These are phyloP conservation scores for Enoplosus armatus DNA, from an alignment of 2,797 vertebrate species.

Conservation along the genomic window DNA sequence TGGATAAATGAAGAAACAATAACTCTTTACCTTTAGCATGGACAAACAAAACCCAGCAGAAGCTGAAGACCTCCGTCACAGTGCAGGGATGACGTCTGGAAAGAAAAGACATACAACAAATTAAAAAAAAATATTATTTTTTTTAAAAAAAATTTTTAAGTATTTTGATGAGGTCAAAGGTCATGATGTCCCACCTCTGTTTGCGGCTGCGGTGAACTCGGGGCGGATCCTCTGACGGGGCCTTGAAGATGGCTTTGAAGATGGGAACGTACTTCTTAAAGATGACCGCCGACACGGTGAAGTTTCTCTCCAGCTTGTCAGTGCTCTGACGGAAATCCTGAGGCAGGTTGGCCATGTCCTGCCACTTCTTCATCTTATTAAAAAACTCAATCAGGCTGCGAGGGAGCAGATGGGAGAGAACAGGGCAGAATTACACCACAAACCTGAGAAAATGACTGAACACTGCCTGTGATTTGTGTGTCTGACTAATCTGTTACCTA, in stretches of 20 bases:
- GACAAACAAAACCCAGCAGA: slow-evolving; percentile 96
- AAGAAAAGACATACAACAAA: slow-evolving; percentile 6
- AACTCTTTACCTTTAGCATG: slow-evolving; percentile 92
- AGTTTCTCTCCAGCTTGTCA: slow-evolving; percentile 93
- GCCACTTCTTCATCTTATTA: slow-evolving; percentile 98
- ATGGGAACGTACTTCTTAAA: slow-evolving; percentile 97
- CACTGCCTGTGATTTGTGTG: background rate
- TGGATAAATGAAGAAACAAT: background rate
- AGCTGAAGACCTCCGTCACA: slow-evolving; percentile 93
- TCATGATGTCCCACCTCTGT: slow-evolving; percentile 85
- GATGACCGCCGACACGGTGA: slow-evolving; percentile 94
- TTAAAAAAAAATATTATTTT: too few relatives aligned
- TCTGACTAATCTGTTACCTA: too few relatives aligned
- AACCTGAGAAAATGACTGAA: background rate
- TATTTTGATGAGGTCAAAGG: slow-evolving; percentile 31
- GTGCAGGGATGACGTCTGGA: slow-evolving; percentile 94
- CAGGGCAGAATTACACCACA: background rate
- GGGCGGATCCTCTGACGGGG: slow-evolving; percentile 91
- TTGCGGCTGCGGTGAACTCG: slow-evolving; percentile 93
- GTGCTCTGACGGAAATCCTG: slow-evolving; percentile 92
- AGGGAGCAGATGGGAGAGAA: background rate
- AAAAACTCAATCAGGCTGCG: slow-evolving; percentile 95
- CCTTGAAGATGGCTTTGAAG: slow-evolving; percentile 93
- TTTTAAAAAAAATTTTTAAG: too few relatives aligned
- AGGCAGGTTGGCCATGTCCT: slow-evolving; percentile 93